Percentiles rank a stretch among this genome's conserved stretches.
Evolutionary conservation across 2,113 vertebrate species (phyloP).

Genomic region (Lota lota): DNA sequence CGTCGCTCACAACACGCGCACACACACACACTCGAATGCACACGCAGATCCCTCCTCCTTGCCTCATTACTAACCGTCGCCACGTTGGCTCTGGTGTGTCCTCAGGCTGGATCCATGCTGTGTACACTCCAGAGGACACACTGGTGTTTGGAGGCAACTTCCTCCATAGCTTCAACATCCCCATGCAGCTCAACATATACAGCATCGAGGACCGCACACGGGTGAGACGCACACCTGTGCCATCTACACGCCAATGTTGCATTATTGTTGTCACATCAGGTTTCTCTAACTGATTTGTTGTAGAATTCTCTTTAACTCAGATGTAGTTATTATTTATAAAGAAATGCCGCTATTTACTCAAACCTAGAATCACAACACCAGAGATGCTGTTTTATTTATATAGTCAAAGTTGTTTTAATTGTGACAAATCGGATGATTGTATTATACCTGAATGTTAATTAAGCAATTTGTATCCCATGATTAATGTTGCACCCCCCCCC

Average conservation of each 20-base stretch:
- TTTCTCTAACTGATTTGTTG: no score
- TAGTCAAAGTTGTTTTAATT: background rate
- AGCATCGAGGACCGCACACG: constrained; percentile 95
- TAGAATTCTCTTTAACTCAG: no score
- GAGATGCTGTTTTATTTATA: background rate
- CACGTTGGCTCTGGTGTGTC: constrained; percentile 14
- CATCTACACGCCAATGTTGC: no score
- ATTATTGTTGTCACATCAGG: no score
- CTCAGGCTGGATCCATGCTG: constrained; percentile 96
- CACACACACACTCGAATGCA: no score
- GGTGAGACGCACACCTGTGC: constrained; percentile 66
- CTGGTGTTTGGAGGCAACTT: constrained; percentile 97
- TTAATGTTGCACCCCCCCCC: background rate
- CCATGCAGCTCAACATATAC: constrained; percentile 97
- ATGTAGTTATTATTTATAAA: no score
- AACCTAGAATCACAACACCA: no score
- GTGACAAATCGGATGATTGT: background rate
- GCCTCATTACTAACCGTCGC: background rate
- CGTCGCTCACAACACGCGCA: background rate
- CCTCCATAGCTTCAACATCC: constrained; percentile 98
- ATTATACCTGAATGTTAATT: background rate
- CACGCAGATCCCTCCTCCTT: background rate
- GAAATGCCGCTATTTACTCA: no score
- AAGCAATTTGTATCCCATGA: background rate
- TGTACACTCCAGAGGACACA: constrained; percentile 95